A percentile compares a stretch with the other conserved stretches of the same genome.
Evolutionary conservation across 2,888 invertebrate genomes (phyloP).

Genomic region (Callimorpha dominula): DNA sequence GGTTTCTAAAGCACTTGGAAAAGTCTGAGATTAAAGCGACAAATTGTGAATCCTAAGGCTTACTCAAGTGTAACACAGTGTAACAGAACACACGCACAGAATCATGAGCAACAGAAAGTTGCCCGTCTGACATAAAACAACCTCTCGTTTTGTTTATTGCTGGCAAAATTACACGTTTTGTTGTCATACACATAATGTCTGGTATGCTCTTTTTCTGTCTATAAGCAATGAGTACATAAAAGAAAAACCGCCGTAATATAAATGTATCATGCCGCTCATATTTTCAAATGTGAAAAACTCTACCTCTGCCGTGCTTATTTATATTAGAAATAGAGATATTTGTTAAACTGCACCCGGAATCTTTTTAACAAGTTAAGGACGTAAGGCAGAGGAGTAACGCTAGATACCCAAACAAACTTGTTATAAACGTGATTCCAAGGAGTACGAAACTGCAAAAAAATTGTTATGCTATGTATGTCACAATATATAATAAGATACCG

Average conservation of each 20-base stretch:
- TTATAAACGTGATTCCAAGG: too few relatives aligned
- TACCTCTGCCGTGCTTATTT: too few relatives aligned
- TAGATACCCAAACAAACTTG: too few relatives aligned
- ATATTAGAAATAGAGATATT: too few relatives aligned
- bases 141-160: not conserved
- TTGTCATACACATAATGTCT: conserved; percentile 6
- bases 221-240: not conserved
- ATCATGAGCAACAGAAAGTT: conserved; percentile 3
- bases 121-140: not conserved
- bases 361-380: too few relatives aligned
- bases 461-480: too few relatives aligned
- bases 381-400: too few relatives aligned
- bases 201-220: not conserved
- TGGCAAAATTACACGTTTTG: conserved; percentile 3
- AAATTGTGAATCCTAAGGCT: not conserved
- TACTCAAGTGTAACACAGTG: not conserved
- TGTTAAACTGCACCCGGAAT: too few relatives aligned
- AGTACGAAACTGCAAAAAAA: too few relatives aligned
- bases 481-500: too few relatives aligned
- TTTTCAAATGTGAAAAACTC: too few relatives aligned
- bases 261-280: not conserved
- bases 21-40: not conserved
- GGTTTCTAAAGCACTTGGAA: too few relatives aligned
- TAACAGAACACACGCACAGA: not conserved
- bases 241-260: not conserved